Evolutionary conservation across 2,888 invertebrate genomes (phyloP), one percentile per base, ranked within the genome.

Genomic region (Microctonus aethiopoides): DNA sequence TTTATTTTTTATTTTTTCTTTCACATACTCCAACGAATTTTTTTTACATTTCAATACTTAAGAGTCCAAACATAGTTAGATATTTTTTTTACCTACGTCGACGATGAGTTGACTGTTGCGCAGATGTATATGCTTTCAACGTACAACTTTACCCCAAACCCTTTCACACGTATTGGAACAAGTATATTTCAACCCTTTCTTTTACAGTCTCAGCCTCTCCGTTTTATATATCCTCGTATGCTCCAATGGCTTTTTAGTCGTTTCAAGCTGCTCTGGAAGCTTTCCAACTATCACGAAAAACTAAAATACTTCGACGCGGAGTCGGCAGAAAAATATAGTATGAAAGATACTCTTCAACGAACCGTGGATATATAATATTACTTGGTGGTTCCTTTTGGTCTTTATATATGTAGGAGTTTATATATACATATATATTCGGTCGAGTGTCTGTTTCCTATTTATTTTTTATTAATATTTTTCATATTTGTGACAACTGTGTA

Each of bases 331-430:
- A 83, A 81, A 83, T 78, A 76, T 78, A 16, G 46, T 46, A n/a
- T 4, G 7, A n/a, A 76, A 77, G 79, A 78, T 77, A 79, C 72
- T 57, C 51, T 39, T 65, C 74, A 67, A 67, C 74, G 77, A 74
- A 77, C 76, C 83, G 77, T 83, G n/a, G n/a, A 83, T 80, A 83
- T 83, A 81, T 81, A 82, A 83, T 82, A 83, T 83, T 80, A 82
- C 80, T 73, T 11, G 13, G n/a, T n/a, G n/a, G n/a, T n/a, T n/a
- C n/a, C n/a, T n/a, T n/a, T n/a, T n/a, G n/a, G n/a, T n/a, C n/a
- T n/a, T n/a, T n/a, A n/a, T n/a, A n/a, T n/a, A n/a, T n/a, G n/a
- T n/a, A n/a, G n/a, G n/a, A n/a, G n/a, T n/a, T n/a, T n/a, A n/a
- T n/a, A n/a, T n/a, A n/a, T n/a, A n/a, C n/a, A n/a, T n/a, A n/a